Evolutionary conservation across 1,140 invertebrate genomes (phyloP).

Genomic region (Pseudomyrmex sp.): DNA sequence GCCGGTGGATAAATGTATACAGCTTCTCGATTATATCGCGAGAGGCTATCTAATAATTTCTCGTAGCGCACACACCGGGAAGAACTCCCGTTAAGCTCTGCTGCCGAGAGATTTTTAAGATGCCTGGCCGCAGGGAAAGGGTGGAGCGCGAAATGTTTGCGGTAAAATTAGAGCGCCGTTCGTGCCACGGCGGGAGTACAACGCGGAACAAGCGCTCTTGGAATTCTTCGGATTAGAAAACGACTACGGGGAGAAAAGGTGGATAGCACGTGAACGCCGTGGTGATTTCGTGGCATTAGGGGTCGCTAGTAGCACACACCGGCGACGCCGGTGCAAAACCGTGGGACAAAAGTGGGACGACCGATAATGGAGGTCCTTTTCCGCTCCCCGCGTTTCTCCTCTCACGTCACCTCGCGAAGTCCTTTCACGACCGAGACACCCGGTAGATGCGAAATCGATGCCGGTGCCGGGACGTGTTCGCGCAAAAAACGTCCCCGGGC

Average conservation of each 20-base stretch:
- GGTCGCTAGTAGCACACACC: slow-evolving; percentile 36
- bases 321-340: slow-evolving; percentile 58
- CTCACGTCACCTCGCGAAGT: neutral
- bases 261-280: slow-evolving; percentile 31
- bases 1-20: slow-evolving; percentile 34
- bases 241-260: slow-evolving; percentile 12
- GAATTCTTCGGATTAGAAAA: slow-evolving; percentile 59
- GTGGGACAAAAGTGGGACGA: slow-evolving; percentile 60
- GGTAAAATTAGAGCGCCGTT: slow-evolving; percentile 56
- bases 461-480: slow-evolving; percentile 53
- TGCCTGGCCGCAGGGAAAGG: slow-evolving; percentile 1
- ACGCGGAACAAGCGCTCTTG: slow-evolving; percentile 27
- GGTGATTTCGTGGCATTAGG: slow-evolving; percentile 68
- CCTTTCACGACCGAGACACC: slow-evolving; percentile 62
- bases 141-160: slow-evolving; percentile 15
- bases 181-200: slow-evolving; percentile 37
- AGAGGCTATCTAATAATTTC: slow-evolving; percentile 41
- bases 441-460: slow-evolving; percentile 73
- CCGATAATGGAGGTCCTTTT: slow-evolving; percentile 68
- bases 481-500: slow-evolving; percentile 51
- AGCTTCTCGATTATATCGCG: slow-evolving; percentile 46
- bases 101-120: slow-evolving; percentile 52
- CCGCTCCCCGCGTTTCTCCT: neutral
- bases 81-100: slow-evolving; percentile 37
- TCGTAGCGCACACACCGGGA: neutral